Conservation (phyloP, 2,888 invertebrate genomes). For the Tribolium freemani region DNA sequence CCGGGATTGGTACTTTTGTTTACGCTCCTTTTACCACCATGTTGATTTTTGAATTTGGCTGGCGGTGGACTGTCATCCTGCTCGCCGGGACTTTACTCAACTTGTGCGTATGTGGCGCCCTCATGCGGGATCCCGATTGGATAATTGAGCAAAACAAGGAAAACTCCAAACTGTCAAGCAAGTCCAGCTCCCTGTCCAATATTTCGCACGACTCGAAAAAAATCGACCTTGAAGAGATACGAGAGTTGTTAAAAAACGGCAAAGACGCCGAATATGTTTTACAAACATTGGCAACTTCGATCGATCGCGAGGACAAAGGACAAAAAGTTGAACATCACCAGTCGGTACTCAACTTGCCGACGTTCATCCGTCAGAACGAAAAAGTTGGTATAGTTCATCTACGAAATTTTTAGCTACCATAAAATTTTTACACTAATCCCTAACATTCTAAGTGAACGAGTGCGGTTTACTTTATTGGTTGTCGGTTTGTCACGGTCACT, state of each 20-base stretch:
- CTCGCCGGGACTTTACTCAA: constrained; percentile 88
- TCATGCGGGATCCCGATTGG: constrained; percentile 93
- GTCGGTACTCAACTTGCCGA: constrained; percentile 82
- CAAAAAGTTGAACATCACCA: constrained; percentile 70
- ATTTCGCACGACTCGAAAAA: constrained; percentile 70
- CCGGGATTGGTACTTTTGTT: constrained; percentile 90
- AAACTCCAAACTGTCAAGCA: constrained; percentile 51
- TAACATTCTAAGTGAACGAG: too few species aligned
- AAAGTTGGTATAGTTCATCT: constrained; percentile 68
- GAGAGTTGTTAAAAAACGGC: constrained; percentile 79
- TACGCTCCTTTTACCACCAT: constrained; percentile 89
- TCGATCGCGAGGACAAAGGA: constrained; percentile 68
- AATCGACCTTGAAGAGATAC: constrained; percentile 77
- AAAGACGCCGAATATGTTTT: constrained; percentile 78
- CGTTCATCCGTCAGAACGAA: constrained; percentile 79
- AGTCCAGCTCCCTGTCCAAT: constrained; percentile 61
- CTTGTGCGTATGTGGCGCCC: constrained; percentile 86
- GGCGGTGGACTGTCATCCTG: constrained; percentile 86
- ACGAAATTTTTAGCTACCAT: too few species aligned
- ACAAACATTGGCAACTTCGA: constrained; percentile 74
- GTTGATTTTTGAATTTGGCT: constrained; percentile 84
- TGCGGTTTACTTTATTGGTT: too few species aligned
- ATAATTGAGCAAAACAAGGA: constrained; percentile 75
- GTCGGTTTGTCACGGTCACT: too few species aligned
- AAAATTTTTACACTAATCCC: too few species aligned